Evolutionary conservation across 92 coral and sea anemone species (phyloP).

Genomic region (Diadumene lineata): DNA sequence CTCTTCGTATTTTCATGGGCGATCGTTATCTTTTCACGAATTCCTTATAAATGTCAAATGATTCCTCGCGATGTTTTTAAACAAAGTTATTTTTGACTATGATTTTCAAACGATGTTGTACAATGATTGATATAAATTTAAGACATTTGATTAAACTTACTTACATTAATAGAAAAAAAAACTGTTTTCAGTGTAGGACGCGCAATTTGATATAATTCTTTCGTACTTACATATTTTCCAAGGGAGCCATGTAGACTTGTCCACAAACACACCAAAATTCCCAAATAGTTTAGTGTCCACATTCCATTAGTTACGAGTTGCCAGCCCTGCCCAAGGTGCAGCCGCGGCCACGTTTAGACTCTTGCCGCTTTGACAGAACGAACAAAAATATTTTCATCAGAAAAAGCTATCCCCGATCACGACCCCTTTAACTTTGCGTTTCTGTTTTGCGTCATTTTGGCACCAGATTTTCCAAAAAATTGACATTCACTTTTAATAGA

Average conservation of each 20-base stretch:
- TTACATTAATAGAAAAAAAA: background rate
- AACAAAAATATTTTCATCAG: slow-evolving; percentile 1
- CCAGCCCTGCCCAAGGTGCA: slow-evolving; percentile 28
- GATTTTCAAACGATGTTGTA: background rate
- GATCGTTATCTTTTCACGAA: background rate
- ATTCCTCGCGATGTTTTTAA: background rate
- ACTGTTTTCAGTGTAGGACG: no score
- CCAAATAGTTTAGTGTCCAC: slow-evolving; percentile 14
- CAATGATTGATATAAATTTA: no score
- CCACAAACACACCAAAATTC: slow-evolving; percentile 9
- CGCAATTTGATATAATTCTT: background rate
- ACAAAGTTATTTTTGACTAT: background rate
- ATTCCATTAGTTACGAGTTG: slow-evolving; percentile 19
- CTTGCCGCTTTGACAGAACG: background rate
- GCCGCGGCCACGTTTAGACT: background rate
- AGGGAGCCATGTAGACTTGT: background rate
- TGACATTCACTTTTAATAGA: background rate
- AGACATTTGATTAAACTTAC: no score
- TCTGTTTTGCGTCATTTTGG: background rate
- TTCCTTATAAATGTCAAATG: background rate
- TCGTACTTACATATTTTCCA: slow-evolving; percentile 21
- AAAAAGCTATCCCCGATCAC: background rate
- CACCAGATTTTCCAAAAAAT: background rate
- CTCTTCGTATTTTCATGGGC: background rate
- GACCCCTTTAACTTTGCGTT: background rate